These are phyloP conservation scores for Pseudochirops cupreus DNA, from an alignment of 2,797 vertebrate genomes.

Conservation along the genomic window DNA sequence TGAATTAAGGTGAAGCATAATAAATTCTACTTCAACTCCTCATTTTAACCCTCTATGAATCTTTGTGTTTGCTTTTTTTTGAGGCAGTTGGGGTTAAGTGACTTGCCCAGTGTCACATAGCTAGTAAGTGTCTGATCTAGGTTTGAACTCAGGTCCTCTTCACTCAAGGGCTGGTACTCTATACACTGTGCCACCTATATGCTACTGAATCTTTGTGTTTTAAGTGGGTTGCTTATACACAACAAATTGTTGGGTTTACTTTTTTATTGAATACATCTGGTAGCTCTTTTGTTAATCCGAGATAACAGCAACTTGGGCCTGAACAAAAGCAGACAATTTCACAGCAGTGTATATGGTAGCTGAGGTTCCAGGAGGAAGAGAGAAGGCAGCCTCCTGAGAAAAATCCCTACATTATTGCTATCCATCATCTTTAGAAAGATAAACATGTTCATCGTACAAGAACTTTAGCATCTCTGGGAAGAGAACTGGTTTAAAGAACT, in stretches of 20 bases:
- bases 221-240: not conserved
- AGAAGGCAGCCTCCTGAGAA: not conserved
- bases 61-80: not conserved
- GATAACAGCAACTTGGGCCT: not conserved
- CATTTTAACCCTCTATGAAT: not conserved
- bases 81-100: not conserved
- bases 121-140: not conserved
- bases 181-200: not conserved
- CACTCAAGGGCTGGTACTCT: too few relatives aligned
- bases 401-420: not conserved
- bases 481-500: not conserved
- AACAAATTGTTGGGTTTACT: not conserved
- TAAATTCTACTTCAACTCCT: not conserved
- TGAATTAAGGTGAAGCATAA: not conserved
- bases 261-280: not conserved
- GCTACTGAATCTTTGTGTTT: not conserved
- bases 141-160: not conserved
- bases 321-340: not conserved
- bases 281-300: not conserved
- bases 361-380: not conserved
- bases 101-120: not conserved
- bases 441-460: not conserved
- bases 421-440: not conserved
- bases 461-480: not conserved
- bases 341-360: not conserved